Percentiles rank a stretch among this genome's conserved stretches.
phyloP scores from a whole-genome alignment of 2,888 invertebrate species.

The Lysandra bellargus region DNA sequence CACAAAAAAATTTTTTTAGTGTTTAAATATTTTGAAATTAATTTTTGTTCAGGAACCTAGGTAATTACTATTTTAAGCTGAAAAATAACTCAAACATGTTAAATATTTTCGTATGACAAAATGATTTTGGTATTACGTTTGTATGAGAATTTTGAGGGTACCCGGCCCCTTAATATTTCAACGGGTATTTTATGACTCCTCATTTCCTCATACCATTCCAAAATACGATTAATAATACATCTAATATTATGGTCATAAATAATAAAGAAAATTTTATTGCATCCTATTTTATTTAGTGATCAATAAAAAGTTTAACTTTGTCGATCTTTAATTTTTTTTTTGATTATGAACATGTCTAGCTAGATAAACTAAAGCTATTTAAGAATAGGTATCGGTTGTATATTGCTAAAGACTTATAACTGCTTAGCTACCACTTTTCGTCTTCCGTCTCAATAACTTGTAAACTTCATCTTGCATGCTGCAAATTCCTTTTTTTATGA shows the following conservation, averaged over 20 bases:
- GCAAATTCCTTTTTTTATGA: not conserved
- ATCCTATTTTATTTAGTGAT: not conserved
- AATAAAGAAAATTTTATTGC: not conserved
- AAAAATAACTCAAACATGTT: too few species aligned
- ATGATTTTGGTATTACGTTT: too few species aligned
- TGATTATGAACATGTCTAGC: not conserved
- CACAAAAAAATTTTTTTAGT: too few species aligned
- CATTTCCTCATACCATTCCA: constrained; percentile 3
- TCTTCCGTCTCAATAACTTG: not conserved
- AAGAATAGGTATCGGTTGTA: not conserved
- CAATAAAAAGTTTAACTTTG: not conserved
- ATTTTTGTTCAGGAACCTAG: too few species aligned
- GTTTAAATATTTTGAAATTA: too few species aligned
- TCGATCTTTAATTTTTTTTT: not conserved
- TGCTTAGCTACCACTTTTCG: too few species aligned
- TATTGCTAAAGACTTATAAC: too few species aligned
- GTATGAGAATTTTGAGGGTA: too few species aligned
- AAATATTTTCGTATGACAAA: too few species aligned
- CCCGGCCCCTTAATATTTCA: too few species aligned
- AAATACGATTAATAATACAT: not conserved
- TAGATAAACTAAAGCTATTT: not conserved
- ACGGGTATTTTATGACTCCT: not conserved
- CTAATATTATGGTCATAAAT: not conserved
- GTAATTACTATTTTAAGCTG: too few species aligned
- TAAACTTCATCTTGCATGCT: not conserved